A percentile compares a stretch with the other conserved stretches of the same genome.
phyloP scores from a whole-genome alignment of 30 jellyfish, hydroid and myxozoan species.

The Cassiopea andromeda region DNA sequence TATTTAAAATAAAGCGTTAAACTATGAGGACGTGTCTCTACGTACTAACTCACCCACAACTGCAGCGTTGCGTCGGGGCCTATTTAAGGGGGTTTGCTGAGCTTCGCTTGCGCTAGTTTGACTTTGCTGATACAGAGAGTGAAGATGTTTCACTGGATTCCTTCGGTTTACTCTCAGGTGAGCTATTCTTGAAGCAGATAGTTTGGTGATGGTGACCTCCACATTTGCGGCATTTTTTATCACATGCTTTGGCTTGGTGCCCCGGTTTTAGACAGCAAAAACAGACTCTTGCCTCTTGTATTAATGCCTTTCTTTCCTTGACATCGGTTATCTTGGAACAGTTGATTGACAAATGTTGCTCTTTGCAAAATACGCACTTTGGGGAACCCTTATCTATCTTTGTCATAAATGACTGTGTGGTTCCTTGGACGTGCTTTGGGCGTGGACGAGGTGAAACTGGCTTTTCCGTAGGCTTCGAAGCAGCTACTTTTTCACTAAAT shows the following conservation, averaged over 20 bases:
- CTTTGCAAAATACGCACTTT: not conserved
- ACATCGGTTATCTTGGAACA: not conserved
- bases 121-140: not conserved
- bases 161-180: not conserved
- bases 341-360: not conserved
- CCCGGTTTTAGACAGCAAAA: not conserved
- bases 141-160: not conserved
- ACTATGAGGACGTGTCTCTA: too few relatives aligned
- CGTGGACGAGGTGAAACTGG: too few relatives aligned
- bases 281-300: not conserved
- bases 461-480: too few relatives aligned
- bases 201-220: not conserved
- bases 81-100: too few relatives aligned
- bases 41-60: too few relatives aligned
- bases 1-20: too few relatives aligned
- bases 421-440: too few relatives aligned
- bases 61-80: too few relatives aligned
- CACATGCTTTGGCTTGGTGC: not conserved
- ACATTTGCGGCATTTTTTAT: conserved; percentile 13
- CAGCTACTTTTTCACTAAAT: too few relatives aligned
- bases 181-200: not conserved
- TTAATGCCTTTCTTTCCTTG: not conserved
- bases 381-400: too few relatives aligned
- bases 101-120: too few relatives aligned
- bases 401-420: too few relatives aligned